Percentiles rank a stretch among this genome's conserved stretches.
Evolutionary conservation across 2,888 invertebrate species (phyloP).

Genomic region (Lasius fuliginosus): DNA sequence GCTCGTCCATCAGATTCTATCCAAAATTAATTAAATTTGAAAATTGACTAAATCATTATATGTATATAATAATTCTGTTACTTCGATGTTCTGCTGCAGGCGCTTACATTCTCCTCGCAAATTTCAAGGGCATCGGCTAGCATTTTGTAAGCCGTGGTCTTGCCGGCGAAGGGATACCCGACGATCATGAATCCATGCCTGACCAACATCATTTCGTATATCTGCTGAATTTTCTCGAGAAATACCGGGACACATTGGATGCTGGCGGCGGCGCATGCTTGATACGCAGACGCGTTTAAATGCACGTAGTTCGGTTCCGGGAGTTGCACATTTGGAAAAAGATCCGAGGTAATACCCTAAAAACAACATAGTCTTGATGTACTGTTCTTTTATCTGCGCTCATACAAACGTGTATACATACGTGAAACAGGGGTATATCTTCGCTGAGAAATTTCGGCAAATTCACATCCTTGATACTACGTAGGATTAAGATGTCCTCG

Average conservation of each 20-base stretch:
- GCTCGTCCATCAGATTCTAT: constrained; percentile 92
- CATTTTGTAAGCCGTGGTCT: constrained; percentile 87
- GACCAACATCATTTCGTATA: constrained; percentile 89
- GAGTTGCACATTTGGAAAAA: constrained; percentile 88
- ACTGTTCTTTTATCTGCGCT: not conserved
- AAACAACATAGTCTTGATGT: constrained; percentile 59
- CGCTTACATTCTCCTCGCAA: constrained; percentile 87
- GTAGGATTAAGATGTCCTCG: constrained; percentile 88
- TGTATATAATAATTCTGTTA: not conserved
- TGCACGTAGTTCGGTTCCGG: constrained; percentile 92
- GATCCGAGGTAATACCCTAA: constrained; percentile 89
- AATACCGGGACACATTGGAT: constrained; percentile 92
- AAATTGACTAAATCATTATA: not conserved
- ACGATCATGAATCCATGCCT: constrained; percentile 90
- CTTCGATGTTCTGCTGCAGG: not conserved
- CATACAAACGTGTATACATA: constrained; percentile 68
- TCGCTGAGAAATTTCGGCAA: constrained; percentile 89
- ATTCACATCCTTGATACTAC: constrained; percentile 90
- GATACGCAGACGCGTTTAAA: constrained; percentile 89
- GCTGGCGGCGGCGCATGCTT: constrained; percentile 91
- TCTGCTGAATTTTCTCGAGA: constrained; percentile 88
- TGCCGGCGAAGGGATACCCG: constrained; percentile 88
- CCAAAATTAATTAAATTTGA: not conserved
- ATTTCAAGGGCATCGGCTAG: constrained; percentile 87
- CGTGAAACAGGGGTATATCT: constrained; percentile 88